phyloP scores from a whole-genome alignment of 2,797 vertebrate genomes.

The Lemur catta region DNA sequence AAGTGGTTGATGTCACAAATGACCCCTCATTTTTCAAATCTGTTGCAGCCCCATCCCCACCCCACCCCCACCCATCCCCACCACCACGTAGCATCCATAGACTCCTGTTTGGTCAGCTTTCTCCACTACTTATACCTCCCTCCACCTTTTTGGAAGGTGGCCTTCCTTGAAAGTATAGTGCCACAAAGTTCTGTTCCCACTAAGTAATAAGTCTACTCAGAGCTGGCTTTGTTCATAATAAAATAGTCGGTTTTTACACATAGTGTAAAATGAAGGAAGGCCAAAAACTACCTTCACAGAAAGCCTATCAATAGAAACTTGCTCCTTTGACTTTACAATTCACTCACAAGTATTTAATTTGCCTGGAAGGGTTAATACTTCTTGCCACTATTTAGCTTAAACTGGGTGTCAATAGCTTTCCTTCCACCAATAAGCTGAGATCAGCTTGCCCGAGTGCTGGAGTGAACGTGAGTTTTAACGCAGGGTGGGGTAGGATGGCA shows the following conservation, averaged over 20 bases:
- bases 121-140: neutral
- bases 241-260: neutral
- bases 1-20: neutral
- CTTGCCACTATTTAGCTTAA: neutral
- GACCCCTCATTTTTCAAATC: neutral
- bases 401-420: neutral
- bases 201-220: neutral
- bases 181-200: neutral
- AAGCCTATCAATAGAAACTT: neutral
- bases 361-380: neutral
- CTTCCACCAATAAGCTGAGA: neutral
- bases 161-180: neutral
- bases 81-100: neutral
- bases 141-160: neutral
- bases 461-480: neutral
- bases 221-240: neutral
- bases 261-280: neutral
- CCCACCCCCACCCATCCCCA: no score
- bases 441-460: neutral
- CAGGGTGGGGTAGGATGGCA: neutral
- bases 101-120: neutral
- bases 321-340: neutral
- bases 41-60: neutral
- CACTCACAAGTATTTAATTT: neutral
- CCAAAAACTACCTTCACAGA: neutral